Conservation (phyloP, 2,113 vertebrate genomes). For the Scophthalmus maximus region DNA sequence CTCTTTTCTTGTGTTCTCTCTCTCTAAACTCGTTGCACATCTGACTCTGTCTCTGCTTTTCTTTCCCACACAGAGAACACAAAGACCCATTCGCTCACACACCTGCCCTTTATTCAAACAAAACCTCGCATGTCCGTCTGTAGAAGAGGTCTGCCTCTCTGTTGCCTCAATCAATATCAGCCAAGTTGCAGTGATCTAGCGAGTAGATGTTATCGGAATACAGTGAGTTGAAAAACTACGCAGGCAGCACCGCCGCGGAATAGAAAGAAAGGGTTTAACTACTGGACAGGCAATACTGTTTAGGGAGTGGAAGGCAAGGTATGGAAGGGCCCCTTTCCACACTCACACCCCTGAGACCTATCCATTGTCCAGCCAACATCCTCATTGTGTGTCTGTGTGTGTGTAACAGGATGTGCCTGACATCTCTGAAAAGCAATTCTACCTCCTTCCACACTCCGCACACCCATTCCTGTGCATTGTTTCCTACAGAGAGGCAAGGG, state of each 20-base stretch:
- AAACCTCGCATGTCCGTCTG: conserved; percentile 28
- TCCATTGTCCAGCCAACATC: conserved; percentile 77
- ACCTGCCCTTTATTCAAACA: conserved; percentile 58
- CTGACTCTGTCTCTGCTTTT: conserved; percentile 51
- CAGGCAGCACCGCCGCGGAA: not conserved
- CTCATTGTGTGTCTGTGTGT: conserved; percentile 58
- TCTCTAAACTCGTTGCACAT: conserved; percentile 63
- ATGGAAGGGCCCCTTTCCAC: conserved; percentile 74
- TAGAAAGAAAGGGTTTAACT: conserved; percentile 22
- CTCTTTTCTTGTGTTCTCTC: conserved; percentile 21
- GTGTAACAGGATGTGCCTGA: conserved; percentile 73
- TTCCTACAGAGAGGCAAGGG: conserved; percentile 45
- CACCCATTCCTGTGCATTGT: conserved; percentile 80
- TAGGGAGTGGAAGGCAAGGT: conserved; percentile 54
- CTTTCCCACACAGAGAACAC: conserved; percentile 53
- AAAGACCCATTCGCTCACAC: conserved; percentile 69
- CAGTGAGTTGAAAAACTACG: conserved; percentile 15
- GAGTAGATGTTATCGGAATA: not conserved
- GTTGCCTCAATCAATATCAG: conserved; percentile 8
- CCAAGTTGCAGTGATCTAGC: not conserved
- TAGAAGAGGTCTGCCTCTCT: conserved; percentile 9
- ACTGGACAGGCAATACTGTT: conserved; percentile 42
- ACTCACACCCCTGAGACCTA: conserved; percentile 68
- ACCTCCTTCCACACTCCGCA: conserved; percentile 58
- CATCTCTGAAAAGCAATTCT: conserved; percentile 71